Evolutionary conservation across 2,113 vertebrate species (phyloP), one percentile per base, ranked within the genome.

Genomic region (Odobenus rosmarus): DNA sequence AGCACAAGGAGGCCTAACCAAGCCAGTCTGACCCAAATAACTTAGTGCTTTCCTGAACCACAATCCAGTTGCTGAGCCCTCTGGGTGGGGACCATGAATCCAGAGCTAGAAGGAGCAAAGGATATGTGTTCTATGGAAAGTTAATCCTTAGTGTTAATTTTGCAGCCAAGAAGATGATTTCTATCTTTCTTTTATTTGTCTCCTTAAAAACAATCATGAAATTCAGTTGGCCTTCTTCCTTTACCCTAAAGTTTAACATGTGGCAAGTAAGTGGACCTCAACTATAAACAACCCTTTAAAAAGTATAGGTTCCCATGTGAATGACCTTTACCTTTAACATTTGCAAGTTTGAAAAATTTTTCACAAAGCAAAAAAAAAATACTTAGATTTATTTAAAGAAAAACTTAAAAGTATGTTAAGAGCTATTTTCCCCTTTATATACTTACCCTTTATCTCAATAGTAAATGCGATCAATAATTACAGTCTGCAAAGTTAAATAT

Each of bases 311-410:
- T 90, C 31, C 88, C 89, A 64, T 51, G 33, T 84, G 62, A 81
- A 81, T 87, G 64, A 95, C 49, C 39, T 92, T 97, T 55, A 93
- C 46, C 84, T 95, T 97, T 96, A 93, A 80, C 79, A 96, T 80
- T 76, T 87, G 57, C 42, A 93, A 95, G 14, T 96, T 84, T 64
- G 49, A 85, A 11, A 1, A 80, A 18, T 64, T 72, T 57, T 55
- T 36, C 28, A 62, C 49, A 80, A 93, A 96, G 51, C n/a, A 87
- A 92, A 76, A 81, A 24, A 62, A 31, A 79, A 89, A 53, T 39
- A 14, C 12, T 89, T 88, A 18, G 51, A 62, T 90, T 12, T 90
- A 64, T 93, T 94, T 82, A 69, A 86, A 85, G 46, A 82, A 81
- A 83, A 74, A 74, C 8, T 23, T 88, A 74, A 82, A 11, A 36